Percentiles rank a stretch among this genome's conserved stretches.
phyloP scores from a whole-genome alignment of 2,113 vertebrate genomes.

The Pantherophis guttatus region DNA sequence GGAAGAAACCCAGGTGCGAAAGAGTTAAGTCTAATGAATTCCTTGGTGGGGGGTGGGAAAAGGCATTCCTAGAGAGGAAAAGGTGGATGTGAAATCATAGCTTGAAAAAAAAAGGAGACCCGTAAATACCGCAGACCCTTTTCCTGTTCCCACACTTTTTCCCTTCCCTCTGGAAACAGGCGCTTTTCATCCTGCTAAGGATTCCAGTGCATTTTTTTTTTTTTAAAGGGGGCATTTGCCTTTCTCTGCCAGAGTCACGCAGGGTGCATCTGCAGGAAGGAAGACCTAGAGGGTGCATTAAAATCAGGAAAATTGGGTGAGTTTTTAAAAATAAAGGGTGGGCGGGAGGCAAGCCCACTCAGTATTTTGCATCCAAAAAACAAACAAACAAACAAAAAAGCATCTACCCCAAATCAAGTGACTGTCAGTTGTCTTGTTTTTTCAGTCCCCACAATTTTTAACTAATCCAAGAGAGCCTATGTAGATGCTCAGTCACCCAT shows the following conservation, averaged over 20 bases:
- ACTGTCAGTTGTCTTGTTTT: neutral
- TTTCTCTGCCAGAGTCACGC: neutral
- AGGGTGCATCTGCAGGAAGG: neutral
- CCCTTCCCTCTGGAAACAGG: neutral
- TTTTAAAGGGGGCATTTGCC: neutral
- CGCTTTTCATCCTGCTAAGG: neutral
- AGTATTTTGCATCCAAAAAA: neutral
- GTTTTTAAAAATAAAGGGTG: neutral
- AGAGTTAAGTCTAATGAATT: neutral
- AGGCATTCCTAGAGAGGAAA: neutral
- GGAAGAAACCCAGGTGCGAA: neutral
- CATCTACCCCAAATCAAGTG: neutral
- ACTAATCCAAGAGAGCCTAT: neutral
- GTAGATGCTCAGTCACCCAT: too few species aligned
- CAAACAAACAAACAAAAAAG: neutral
- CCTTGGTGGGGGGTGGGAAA: too few species aligned
- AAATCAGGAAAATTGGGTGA: neutral
- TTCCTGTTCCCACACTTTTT: neutral
- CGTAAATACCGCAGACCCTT: neutral
- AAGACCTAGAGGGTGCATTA: neutral
- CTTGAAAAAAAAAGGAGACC: neutral
- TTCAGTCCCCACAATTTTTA: neutral
- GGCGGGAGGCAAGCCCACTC: neutral
- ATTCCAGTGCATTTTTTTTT: neutral
- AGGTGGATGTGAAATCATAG: neutral